Percentiles rank a stretch among this genome's conserved stretches.
Conservation (phyloP, 2,113 vertebrate genomes). For the Castor canadensis region DNA sequence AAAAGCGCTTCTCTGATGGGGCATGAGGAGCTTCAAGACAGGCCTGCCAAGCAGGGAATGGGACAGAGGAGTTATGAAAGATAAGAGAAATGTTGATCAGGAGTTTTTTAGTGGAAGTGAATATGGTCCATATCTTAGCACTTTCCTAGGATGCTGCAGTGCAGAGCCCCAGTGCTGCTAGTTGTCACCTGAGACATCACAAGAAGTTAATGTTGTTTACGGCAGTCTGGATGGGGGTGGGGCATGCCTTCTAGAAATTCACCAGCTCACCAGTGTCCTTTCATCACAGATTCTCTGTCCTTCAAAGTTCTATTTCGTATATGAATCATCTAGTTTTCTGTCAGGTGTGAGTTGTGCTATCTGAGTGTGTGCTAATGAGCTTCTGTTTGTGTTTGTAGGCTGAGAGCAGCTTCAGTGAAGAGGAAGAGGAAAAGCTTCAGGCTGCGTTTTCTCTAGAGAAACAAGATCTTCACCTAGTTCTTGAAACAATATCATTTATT, state of each 20-base stretch:
- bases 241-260: not conserved
- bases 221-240: not conserved
- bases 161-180: not conserved
- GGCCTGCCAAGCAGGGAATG: not conserved
- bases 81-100: too few species aligned
- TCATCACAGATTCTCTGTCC: not conserved
- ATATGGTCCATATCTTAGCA: not conserved
- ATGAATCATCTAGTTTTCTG: not conserved
- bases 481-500: conserved; percentile 94
- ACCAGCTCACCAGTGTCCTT: not conserved
- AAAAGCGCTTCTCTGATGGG: not conserved
- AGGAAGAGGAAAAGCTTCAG: conserved; percentile 96
- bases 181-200: not conserved
- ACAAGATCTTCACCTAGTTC: conserved; percentile 90
- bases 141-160: not conserved
- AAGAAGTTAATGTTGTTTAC: not conserved
- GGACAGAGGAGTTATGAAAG: not conserved
- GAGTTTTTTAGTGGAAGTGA: too few species aligned
- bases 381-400: conserved; percentile 82
- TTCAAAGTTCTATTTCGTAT: not conserved
- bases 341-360: not conserved
- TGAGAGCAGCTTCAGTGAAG: conserved; percentile 94
- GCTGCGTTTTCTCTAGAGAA: conserved; percentile 92
- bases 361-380: conserved; percentile 19
- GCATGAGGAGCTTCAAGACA: not conserved